Evolutionary conservation across 2,888 invertebrate species (phyloP), one percentile per base, ranked within the genome.

Genomic region (Spialia ferax): DNA sequence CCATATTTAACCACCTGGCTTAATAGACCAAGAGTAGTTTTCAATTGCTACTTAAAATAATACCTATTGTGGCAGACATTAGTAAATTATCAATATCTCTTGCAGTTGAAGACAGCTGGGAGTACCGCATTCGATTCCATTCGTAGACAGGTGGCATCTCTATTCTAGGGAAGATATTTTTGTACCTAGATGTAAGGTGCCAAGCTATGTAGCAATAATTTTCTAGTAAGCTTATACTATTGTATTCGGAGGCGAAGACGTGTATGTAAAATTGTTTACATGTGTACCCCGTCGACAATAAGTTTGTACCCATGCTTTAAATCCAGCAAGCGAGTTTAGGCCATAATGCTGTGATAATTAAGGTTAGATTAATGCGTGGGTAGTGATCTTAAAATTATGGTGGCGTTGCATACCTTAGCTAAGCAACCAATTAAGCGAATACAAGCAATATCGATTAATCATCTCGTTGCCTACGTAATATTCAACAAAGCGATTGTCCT

Each of bases 401-500:
- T 22, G 2, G 54, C n/a, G 15, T 22, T 18, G 55, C 54, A 67
- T 62, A 67, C 61, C 70, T 73, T 82, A 84, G 82, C 83, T 83
- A 85, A 88, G 82, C 85, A 81, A 82, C 84, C 83, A 91, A 91
- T 90, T 90, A 90, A 88, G 80, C 76, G 81, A 80, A 79, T 84
- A 79, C 83, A 80, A 81, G 83, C 80, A 75, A 82, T 86, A 83
- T 81, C 84, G 80, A 90, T 91, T 89, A 87, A 91, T 92, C 91
- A 91, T 84, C 80, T 79, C 71, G 76, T 71, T 71, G 75, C 91
- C 91, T 87, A 92, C 91, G 86, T 85, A 73, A 80, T 80, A 80
- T 79, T 88, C 88, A 86, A 82, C 90, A 84, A 82, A 81, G 83
- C 79, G 81, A 61, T 77, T 83, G 80, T 82, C 80, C 82, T 82